Evolutionary conservation across 2,797 vertebrate genomes (phyloP), one percentile per base, ranked within the genome.

Genomic region (Mycteria americana): DNA sequence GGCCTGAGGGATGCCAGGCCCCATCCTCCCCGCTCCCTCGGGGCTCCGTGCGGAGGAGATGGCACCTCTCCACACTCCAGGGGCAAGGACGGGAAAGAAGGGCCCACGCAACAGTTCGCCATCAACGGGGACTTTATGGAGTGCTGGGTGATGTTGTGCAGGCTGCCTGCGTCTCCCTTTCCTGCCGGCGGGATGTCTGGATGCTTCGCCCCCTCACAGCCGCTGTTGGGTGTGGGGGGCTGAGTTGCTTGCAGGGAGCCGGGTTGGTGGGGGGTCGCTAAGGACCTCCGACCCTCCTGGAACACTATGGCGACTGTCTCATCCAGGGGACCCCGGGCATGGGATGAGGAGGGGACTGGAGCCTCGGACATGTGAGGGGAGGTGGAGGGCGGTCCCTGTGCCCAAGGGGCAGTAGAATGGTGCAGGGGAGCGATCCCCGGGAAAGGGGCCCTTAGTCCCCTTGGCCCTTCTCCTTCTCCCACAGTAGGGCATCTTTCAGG

Each of bases 1-100:
- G 5, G n/a, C 16, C 31, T 0, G 0, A 11, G 67, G 28, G 11
- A 56, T 0, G 5, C 53, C 1, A 3, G 12, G 37, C 9, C 25
- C 19, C 30, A 1, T n/a, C 39, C 16, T 48, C 9, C 16, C 18
- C 33, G 53, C 11, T 57, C 30, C 56, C 27, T 13, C 0, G 0
- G 19, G 48, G 19, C 13, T 62, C 39, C 4, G 0, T 35, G 41
- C 2, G 1, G 43, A n/a, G 37, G 48, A 68, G 6, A 56, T 37
- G 33, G 35, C 31, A 56, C 39, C 16, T 59, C 28, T 73, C 30
- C 35, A 5, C 1, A 2, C 19, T 74, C 48, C 27, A 35, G 33
- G 23, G 19, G 5, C 18, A 53, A 57, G 48, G 21, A 67, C 6
- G 3, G 39, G 21, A 43, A 50, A n/a, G 76, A 45, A 37, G 27